A percentile compares a stretch with the other conserved stretches of the same genome.
Evolutionary conservation across 2,888 invertebrate genomes (phyloP).

Genomic region (Temnothorax ravouxi): DNA sequence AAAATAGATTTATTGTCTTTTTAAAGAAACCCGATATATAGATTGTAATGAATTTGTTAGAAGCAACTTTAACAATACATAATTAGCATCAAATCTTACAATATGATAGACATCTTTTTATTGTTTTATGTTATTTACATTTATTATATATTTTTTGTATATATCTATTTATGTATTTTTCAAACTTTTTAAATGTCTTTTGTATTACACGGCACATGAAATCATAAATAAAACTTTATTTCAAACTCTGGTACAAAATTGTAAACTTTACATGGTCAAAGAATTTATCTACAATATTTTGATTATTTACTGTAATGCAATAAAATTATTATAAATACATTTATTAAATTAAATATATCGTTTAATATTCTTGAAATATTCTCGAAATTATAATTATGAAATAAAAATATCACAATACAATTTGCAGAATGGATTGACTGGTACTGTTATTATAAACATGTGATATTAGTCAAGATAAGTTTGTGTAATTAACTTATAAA

Average conservation of each 20-base stretch:
- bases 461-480: not conserved
- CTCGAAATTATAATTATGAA: conserved; percentile 1
- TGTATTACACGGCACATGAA: too few relatives aligned
- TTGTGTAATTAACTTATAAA: conserved; percentile 1
- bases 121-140: not conserved
- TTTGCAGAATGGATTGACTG: not conserved
- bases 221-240: too few relatives aligned
- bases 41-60: conserved; percentile 5
- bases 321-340: not conserved
- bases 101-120: not conserved
- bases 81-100: not conserved
- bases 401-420: not conserved
- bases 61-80: not conserved
- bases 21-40: not conserved
- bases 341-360: not conserved
- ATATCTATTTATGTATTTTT: too few relatives aligned
- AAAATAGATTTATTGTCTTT: not conserved
- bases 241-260: too few relatives aligned
- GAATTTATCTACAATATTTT: not conserved
- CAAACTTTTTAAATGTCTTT: too few relatives aligned
- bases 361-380: not conserved
- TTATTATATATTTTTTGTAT: not conserved
- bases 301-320: not conserved
- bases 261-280: not conserved
- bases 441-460: not conserved